Conservation (phyloP, 2,797 vertebrate genomes). For the Premnoplex brunnescens region DNA sequence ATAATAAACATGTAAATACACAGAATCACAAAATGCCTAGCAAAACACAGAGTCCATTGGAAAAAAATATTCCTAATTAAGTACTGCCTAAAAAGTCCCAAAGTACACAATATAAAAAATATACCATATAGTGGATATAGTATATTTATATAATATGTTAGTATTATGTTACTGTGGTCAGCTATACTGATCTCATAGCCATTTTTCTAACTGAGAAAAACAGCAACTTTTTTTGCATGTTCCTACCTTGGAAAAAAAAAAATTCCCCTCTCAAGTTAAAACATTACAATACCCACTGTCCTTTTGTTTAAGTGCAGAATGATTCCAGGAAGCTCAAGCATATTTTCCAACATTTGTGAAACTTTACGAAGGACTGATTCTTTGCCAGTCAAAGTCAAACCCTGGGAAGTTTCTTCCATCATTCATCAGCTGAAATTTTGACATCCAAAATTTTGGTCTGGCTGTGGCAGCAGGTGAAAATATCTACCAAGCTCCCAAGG, state of each 20-base stretch:
- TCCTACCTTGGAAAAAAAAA: background rate
- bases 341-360: background rate
- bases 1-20: background rate
- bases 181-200: background rate
- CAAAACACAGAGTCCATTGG: background rate
- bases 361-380: background rate
- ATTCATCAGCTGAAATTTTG: background rate
- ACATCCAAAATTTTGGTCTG: background rate
- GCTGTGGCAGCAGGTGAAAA: background rate
- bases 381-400: background rate
- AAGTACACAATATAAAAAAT: background rate
- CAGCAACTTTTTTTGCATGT: background rate
- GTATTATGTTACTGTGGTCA: background rate
- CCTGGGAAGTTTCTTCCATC: background rate
- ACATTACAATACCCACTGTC: background rate
- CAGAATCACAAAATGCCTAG: background rate
- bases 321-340: background rate
- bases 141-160: background rate
- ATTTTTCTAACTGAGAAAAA: background rate
- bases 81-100: background rate
- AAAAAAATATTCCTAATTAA: background rate
- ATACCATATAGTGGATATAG: background rate
- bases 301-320: background rate
- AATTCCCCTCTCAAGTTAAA: background rate
- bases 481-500: background rate